These are phyloP conservation scores for Thymallus thymallus DNA, from an alignment of 2,113 vertebrate genomes.

Conservation along the genomic window DNA sequence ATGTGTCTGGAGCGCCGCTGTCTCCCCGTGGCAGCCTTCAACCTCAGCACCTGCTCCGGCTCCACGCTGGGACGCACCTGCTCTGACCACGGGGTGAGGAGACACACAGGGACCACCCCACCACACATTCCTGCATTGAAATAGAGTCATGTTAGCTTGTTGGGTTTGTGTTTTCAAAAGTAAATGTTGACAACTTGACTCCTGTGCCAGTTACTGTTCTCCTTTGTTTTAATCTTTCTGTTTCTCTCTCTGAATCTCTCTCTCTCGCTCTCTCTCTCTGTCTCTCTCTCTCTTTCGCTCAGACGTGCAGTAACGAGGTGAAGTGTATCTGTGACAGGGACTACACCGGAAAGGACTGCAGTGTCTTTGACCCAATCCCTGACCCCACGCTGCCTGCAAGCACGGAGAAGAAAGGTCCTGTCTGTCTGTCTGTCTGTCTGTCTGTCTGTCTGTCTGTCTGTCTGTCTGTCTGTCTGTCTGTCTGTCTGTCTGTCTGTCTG, in stretches of 20 bases:
- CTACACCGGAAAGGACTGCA: conserved; percentile 96
- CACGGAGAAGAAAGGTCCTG: conserved; percentile 85
- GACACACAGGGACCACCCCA: neutral
- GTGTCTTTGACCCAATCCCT: conserved; percentile 87
- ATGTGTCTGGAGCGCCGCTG: conserved; percentile 91
- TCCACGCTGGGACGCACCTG: conserved; percentile 82
- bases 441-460: neutral
- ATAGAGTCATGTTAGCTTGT: neutral
- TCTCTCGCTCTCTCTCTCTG: neutral
- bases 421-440: neutral
- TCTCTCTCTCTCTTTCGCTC: conserved; percentile 6
- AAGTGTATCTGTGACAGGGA: conserved; percentile 93
- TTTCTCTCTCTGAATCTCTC: neutral
- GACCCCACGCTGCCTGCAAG: conserved; percentile 78
- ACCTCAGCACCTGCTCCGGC: conserved; percentile 88
- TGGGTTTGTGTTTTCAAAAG: neutral
- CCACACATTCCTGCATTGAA: neutral
- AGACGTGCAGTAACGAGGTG: conserved; percentile 95
- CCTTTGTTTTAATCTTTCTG: neutral
- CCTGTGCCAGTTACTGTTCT: no score
- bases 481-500: neutral
- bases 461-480: no score
- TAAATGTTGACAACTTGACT: no score
- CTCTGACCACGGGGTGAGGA: conserved; percentile 86
- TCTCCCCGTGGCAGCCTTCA: conserved; percentile 87